Evolutionary conservation across 37 sponge, comb jelly and placozoan genomes (phyloP), one percentile per base, ranked within the genome.

Genomic region (Aphrocallistes beatrix): DNA sequence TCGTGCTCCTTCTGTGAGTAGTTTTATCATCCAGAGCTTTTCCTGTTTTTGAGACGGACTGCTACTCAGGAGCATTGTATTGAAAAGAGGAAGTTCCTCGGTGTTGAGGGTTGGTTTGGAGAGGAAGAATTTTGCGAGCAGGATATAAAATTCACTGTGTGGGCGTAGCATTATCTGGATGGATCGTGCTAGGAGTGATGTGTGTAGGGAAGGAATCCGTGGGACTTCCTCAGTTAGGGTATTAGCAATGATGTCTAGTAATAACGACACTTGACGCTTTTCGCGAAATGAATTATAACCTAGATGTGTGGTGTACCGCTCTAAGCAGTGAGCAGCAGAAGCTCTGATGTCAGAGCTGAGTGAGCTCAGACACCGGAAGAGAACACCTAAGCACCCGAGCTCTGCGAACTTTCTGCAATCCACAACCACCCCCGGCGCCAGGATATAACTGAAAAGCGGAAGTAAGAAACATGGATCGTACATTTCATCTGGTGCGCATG

Each of bases 381-480:
- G 87, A 85, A 87, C 91, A 1, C 90, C 82, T 30, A 88, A 86
- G 51, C 89, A 91, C 40, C 92, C 94, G 85, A 23, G 28, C 36
- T 85, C 87, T 45, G 91, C 86, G 84, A 94, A 90, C 60, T 83
- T 83, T 21, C 88, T 84, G 51, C 92, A 91, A 38, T 94, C 93
- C 6, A 94, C 90, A 0, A 85, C 21, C 47, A 36, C 36, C 39
- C 91, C 93, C 30, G 91, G 60, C 0, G 87, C 83, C 40, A 93
- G 69, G 23, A 86, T 81, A 85, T 89, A 82, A 42, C 88, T 88
- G 36, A 91, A 39, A 19, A 93, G 83, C 0, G 93, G 93, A 23
- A 93, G 87, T 48, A 93, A 23, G 81, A 91, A 93, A 38, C 89
- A 85, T 1, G 90, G 92, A 39, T 94, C 92, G 87, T 91, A 94